These are phyloP conservation scores for Lasioglossum lativentre DNA, from an alignment of 2,888 invertebrate genomes.

Conservation along the genomic window DNA sequence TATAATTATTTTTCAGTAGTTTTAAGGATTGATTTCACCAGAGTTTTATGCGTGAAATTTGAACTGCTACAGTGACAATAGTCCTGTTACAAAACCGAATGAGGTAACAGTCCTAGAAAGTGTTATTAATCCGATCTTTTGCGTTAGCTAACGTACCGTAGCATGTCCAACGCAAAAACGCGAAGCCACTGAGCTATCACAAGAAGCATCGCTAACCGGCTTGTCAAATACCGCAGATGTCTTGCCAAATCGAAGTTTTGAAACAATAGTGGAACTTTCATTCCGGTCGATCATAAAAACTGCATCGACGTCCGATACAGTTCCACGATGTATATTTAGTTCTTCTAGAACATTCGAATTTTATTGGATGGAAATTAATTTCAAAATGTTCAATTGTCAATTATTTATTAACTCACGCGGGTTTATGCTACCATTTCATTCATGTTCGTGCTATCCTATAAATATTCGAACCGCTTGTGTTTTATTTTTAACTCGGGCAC, in stretches of 20 bases:
- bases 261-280: neutral
- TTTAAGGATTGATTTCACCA: neutral
- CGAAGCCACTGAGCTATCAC: constrained; percentile 51
- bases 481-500: too few species aligned
- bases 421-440: neutral
- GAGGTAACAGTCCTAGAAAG: constrained; percentile 52
- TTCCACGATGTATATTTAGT: neutral
- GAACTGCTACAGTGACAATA: neutral
- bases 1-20: neutral
- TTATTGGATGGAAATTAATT: neutral
- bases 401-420: neutral
- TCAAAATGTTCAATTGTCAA: neutral
- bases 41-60: neutral
- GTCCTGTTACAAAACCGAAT: constrained; percentile 47
- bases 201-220: constrained; percentile 9
- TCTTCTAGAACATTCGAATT: neutral
- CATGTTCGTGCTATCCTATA: neutral
- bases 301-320: neutral
- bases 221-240: neutral
- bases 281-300: neutral
- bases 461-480: neutral
- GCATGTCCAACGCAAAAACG: constrained; percentile 52
- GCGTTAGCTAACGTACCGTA: constrained; percentile 24
- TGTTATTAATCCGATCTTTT: constrained; percentile 65
- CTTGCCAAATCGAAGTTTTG: constrained; percentile 26